Percentiles rank a stretch among this genome's conserved stretches.
Conservation (phyloP, 1,140 invertebrate genomes). For the Micrasema minimum region DNA sequence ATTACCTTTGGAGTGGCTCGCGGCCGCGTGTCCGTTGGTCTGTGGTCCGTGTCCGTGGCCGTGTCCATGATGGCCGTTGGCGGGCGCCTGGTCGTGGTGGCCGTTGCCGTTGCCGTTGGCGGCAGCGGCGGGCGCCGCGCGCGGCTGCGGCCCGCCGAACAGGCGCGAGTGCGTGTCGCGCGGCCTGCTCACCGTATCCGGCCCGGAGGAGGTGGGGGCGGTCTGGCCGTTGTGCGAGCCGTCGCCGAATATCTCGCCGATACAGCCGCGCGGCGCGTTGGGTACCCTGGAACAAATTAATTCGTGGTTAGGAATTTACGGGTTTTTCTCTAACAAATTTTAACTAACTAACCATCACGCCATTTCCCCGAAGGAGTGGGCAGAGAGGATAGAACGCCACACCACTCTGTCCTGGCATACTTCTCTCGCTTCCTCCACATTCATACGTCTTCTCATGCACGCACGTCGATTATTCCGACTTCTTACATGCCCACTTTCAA, state of each 20-base stretch:
- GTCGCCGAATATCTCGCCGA: slow-evolving; percentile 65
- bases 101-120: slow-evolving; percentile 58
- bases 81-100: slow-evolving; percentile 60
- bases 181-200: slow-evolving; percentile 54
- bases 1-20: slow-evolving; percentile 49
- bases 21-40: slow-evolving; percentile 54
- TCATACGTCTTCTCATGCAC: no score
- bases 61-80: slow-evolving; percentile 53
- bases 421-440: no score
- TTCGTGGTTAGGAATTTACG: no score
- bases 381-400: no score
- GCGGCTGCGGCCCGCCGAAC: slow-evolving; percentile 59
- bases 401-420: no score
- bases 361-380: no score
- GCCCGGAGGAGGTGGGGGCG: slow-evolving; percentile 11
- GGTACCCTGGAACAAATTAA: slow-evolving; percentile 64
- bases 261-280: slow-evolving; percentile 66
- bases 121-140: slow-evolving; percentile 44
- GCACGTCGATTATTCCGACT: no score
- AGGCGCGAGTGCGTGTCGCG: slow-evolving; percentile 66
- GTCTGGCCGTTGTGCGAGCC: slow-evolving; percentile 56
- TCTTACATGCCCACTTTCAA: no score
- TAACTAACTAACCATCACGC: no score
- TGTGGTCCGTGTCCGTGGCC: slow-evolving; percentile 55
- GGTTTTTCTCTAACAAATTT: no score